These are phyloP conservation scores for Leucosticte australis DNA, from an alignment of 2,113 vertebrate species.

Conservation along the genomic window DNA sequence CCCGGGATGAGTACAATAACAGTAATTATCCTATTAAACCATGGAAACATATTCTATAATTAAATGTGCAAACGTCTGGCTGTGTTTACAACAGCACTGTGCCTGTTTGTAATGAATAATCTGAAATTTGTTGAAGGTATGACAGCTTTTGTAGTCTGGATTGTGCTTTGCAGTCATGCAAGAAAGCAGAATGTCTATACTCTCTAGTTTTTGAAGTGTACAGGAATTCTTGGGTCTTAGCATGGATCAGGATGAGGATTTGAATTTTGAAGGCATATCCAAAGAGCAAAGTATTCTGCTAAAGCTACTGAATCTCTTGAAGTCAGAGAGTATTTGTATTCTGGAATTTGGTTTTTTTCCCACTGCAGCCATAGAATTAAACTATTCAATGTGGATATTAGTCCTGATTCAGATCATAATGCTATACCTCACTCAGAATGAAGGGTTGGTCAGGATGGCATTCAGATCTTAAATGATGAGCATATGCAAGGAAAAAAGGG, in stretches of 20 bases:
- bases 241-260: background rate
- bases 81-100: background rate
- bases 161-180: background rate
- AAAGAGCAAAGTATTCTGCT: background rate
- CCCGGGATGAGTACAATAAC: background rate
- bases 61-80: background rate
- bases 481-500: background rate
- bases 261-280: background rate
- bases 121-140: background rate
- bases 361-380: background rate
- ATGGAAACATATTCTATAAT: background rate
- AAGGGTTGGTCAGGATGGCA: background rate
- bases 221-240: background rate
- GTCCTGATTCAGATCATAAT: background rate
- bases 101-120: background rate
- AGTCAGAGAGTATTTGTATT: background rate
- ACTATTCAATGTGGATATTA: background rate
- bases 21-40: constrained; percentile 15
- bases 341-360: background rate
- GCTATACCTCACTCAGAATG: background rate
- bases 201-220: background rate
- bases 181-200: background rate
- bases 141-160: background rate
- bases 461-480: background rate
- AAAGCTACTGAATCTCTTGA: background rate